Evolutionary conservation across 92 coral and sea anemone species (phyloP), one percentile per base, ranked within the genome.

Genomic region (Pocillopora grandis): DNA sequence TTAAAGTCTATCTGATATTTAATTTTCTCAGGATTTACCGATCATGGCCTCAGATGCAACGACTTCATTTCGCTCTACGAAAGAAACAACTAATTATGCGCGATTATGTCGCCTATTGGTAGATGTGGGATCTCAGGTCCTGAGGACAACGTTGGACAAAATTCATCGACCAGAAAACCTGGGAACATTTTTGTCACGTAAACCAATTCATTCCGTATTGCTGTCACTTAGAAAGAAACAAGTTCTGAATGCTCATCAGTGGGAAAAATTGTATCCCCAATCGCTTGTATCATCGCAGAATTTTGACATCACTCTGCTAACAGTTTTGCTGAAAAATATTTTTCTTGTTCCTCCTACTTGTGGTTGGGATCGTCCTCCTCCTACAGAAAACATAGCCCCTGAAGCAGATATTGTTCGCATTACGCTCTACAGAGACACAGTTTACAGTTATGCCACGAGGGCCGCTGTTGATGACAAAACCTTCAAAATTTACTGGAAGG

Each of bases 341-440:
- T 16, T 1, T 3, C 31, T 66, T 31, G 12, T n/a, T 20, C 71
- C 15, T 20, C 71, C 71, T 10, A 36, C 13, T 36, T n/a, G 3
- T 66, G 71, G 71, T 21, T 66, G 71, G 71, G 31, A 21, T 18
- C 23, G n/a, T 21, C 71, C 37, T 66, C 71, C 71, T 21, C 8
- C 71, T 66, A 36, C 35, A 21, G 14, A 13, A 36, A 36, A 66
- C 71, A 66, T 13, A 12, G 27, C 5, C 71, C n/a, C 37, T 66
- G 71, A n/a, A 66, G 76, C 76, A 42, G 76, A 42, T 58, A 71
- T 71, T 58, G 33, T 27, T n/a, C 76, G 76, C 8, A 21, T 71
- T 20, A 71, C 0, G 58, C 5, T 4, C 19, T 71, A 15, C 60
- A 48, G 76, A 42, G 11, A 71, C 58, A 17, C 9, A 12, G 13